Evolutionary conservation across 2,888 invertebrate species (phyloP).

Genomic region (Therioaphis trifolii): DNA sequence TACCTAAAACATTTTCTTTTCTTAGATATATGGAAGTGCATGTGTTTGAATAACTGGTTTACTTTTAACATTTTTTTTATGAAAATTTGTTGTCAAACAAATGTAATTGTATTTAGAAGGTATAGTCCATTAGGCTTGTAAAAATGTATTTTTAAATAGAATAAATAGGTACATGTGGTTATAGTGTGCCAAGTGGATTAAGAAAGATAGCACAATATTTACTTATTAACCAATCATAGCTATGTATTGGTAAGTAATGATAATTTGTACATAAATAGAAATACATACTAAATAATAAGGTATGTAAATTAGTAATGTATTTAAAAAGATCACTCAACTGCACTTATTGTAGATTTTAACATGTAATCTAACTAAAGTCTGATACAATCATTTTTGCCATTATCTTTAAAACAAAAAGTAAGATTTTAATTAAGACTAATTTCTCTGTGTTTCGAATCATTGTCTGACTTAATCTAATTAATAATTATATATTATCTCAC

Average conservation of each 20-base stretch:
- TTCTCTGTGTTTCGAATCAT: too few relatives aligned
- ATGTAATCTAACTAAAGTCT: neutral
- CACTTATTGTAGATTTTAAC: neutral
- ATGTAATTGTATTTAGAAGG: neutral
- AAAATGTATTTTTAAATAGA: constrained; percentile 10
- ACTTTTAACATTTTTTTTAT: neutral
- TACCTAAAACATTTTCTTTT: neutral
- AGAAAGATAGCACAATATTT: constrained; percentile 22
- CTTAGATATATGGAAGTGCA: neutral
- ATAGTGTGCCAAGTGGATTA: constrained; percentile 26
- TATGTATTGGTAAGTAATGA: constrained; percentile 38
- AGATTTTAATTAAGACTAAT: too few relatives aligned
- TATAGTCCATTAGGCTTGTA: neutral
- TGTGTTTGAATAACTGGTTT: constrained; percentile 27
- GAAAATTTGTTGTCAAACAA: neutral
- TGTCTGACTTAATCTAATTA: too few relatives aligned
- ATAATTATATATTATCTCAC: too few relatives aligned
- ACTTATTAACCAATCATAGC: constrained; percentile 30
- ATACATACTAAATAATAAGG: neutral
- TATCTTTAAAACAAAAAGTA: too few relatives aligned
- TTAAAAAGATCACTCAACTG: neutral
- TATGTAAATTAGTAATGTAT: neutral
- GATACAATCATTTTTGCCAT: too few relatives aligned
- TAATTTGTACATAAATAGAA: constrained; percentile 21
- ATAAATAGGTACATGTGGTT: neutral